Evolutionary conservation across 2,888 invertebrate species (phyloP).

Genomic region (Invenusta paracnida): DNA sequence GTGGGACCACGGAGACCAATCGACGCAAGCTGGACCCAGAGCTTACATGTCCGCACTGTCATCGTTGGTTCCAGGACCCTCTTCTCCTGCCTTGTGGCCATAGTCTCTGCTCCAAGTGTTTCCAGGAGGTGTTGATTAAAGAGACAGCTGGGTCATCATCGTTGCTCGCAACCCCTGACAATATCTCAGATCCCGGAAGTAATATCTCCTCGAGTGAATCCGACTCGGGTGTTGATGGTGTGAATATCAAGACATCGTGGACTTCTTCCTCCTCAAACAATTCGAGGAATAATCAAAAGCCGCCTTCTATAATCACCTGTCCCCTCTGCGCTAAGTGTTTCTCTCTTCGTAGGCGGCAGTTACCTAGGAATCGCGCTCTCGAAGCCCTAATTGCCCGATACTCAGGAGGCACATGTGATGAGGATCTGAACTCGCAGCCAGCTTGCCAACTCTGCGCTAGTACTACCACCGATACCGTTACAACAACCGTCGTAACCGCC

Average conservation of each 20-base stretch:
- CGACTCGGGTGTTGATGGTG: slow-evolving; percentile 75
- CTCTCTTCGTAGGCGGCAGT: background rate
- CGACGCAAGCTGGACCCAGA: slow-evolving; percentile 78
- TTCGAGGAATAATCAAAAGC: too few species aligned
- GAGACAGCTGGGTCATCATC: background rate
- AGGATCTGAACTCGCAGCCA: background rate
- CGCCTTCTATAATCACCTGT: too few species aligned
- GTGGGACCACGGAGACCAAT: background rate
- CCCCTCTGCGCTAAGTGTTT: background rate
- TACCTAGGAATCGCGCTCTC: background rate
- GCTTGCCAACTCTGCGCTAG: background rate
- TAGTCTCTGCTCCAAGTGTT: slow-evolving; percentile 84
- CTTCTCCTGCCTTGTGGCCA: slow-evolving; percentile 81
- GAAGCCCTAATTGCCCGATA: background rate
- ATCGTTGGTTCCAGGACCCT: slow-evolving; percentile 84
- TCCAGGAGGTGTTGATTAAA: slow-evolving; percentile 55
- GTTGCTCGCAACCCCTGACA: background rate
- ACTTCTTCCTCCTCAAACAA: background rate
- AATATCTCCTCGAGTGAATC: slow-evolving; percentile 90
- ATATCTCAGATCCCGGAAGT: slow-evolving; percentile 72
- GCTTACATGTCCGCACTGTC: slow-evolving; percentile 86
- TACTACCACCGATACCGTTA: background rate
- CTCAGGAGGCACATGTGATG: background rate
- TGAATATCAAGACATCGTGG: background rate
- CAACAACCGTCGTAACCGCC: background rate